Conservation (phyloP, 2,888 invertebrate genomes). For the Neoitamus cyanurus region DNA sequence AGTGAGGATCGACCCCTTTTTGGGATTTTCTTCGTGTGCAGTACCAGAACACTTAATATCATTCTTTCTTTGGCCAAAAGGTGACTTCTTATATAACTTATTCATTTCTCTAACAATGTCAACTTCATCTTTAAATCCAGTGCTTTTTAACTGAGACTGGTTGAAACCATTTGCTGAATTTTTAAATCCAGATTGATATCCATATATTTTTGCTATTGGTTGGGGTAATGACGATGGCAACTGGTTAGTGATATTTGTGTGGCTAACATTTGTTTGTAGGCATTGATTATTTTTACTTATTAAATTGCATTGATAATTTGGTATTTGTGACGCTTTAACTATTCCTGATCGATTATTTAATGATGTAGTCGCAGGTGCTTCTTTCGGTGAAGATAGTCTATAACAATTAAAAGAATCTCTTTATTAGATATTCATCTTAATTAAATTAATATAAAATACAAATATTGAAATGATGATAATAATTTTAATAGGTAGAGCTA, state of each 20-base stretch:
- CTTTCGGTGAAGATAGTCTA: constrained; percentile 53
- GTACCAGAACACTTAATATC: constrained; percentile 54
- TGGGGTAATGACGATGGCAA: constrained; percentile 50
- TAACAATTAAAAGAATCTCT: constrained; percentile 41
- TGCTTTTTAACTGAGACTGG: constrained; percentile 45
- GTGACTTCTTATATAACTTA: constrained; percentile 64
- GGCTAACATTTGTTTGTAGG: constrained; percentile 42
- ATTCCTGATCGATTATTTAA: constrained; percentile 48
- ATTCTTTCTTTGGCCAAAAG: constrained; percentile 63
- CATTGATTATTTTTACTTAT: constrained; percentile 48
- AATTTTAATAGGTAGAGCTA: too few species aligned
- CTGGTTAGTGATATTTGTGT: constrained; percentile 38
- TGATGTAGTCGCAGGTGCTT: constrained; percentile 43
- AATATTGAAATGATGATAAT: background rate
- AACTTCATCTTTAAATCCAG: constrained; percentile 54
- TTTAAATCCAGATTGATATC: constrained; percentile 48
- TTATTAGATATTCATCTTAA: background rate
- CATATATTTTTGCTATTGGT: constrained; percentile 48
- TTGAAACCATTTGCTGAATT: constrained; percentile 51
- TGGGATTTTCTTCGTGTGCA: constrained; percentile 60
- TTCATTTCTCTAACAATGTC: constrained; percentile 59
- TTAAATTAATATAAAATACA: background rate
- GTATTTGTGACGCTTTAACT: constrained; percentile 63
- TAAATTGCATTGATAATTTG: constrained; percentile 60
- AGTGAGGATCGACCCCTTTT: constrained; percentile 64